A percentile compares a stretch with the other conserved stretches of the same genome.
Conservation (phyloP, 2,888 invertebrate genomes). For the Ichneumoninae sp. region DNA sequence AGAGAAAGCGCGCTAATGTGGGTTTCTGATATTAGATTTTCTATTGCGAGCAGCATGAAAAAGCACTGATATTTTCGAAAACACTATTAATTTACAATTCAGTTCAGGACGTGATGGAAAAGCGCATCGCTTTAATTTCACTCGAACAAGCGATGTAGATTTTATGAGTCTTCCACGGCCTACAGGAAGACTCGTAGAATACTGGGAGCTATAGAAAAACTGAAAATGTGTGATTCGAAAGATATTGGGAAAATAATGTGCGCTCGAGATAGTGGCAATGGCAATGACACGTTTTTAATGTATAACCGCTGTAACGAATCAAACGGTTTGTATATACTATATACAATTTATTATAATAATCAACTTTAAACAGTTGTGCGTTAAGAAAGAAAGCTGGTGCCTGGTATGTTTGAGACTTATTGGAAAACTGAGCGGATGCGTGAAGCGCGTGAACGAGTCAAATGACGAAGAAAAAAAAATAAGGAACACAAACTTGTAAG, state of each 20-base stretch:
- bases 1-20: conserved; percentile 3
- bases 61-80: conserved; percentile 3
- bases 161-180: conserved; percentile 62
- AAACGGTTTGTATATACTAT: conserved; percentile 78
- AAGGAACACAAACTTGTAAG: conserved; percentile 68
- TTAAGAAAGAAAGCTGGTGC: conserved; percentile 46
- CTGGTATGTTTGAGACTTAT: conserved; percentile 41
- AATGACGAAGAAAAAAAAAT: conserved; percentile 52
- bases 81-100: background rate
- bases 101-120: background rate
- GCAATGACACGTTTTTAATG: conserved; percentile 70
- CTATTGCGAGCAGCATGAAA: conserved; percentile 29
- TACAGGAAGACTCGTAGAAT: conserved; percentile 56
- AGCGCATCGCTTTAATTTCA: background rate
- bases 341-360: conserved; percentile 75
- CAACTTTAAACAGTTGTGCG: conserved; percentile 66
- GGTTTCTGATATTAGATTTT: conserved; percentile 50
- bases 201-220: conserved; percentile 48
- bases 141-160: conserved; percentile 17
- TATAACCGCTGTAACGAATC: conserved; percentile 75
- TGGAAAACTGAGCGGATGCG: conserved; percentile 33
- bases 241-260: conserved; percentile 35
- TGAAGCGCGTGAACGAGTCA: conserved; percentile 38
- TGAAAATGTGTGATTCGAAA: conserved; percentile 27
- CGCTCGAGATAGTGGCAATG: conserved; percentile 59